phyloP scores from a whole-genome alignment of 2,113 vertebrate species.

The Taurulus bubalis region DNA sequence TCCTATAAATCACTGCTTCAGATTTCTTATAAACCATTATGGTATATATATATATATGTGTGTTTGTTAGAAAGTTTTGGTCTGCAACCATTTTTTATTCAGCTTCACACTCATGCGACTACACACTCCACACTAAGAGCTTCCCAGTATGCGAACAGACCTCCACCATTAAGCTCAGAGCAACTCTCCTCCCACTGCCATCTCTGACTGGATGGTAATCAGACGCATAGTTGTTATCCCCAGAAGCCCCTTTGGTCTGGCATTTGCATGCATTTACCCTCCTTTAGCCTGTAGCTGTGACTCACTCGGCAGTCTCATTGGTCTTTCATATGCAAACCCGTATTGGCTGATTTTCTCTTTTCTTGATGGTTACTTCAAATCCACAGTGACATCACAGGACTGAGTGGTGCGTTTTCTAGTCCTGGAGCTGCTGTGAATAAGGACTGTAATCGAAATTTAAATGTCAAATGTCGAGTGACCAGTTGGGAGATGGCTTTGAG shows the following conservation, averaged over 20 bases:
- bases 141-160: not conserved
- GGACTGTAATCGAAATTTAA: not conserved
- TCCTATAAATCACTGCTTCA: not conserved
- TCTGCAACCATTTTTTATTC: not conserved
- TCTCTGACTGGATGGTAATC: not conserved
- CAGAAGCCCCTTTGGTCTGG: not conserved
- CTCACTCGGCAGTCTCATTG: not conserved
- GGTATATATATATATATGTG: too few species aligned
- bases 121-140: not conserved
- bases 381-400: not conserved
- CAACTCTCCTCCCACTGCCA: not conserved
- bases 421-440: not conserved
- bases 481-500: not conserved
- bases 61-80: not conserved
- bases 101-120: not conserved
- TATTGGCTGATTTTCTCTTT: not conserved
- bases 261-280: not conserved
- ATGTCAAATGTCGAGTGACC: not conserved
- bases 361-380: not conserved
- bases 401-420: not conserved
- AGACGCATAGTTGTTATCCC: not conserved
- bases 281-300: not conserved
- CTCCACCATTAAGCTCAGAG: not conserved
- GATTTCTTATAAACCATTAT: not conserved
- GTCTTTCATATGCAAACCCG: not conserved